A percentile compares a stretch with the other conserved stretches of the same genome.
phyloP scores from a whole-genome alignment of 1,140 invertebrate genomes.

The Sesamia nonagrioides region DNA sequence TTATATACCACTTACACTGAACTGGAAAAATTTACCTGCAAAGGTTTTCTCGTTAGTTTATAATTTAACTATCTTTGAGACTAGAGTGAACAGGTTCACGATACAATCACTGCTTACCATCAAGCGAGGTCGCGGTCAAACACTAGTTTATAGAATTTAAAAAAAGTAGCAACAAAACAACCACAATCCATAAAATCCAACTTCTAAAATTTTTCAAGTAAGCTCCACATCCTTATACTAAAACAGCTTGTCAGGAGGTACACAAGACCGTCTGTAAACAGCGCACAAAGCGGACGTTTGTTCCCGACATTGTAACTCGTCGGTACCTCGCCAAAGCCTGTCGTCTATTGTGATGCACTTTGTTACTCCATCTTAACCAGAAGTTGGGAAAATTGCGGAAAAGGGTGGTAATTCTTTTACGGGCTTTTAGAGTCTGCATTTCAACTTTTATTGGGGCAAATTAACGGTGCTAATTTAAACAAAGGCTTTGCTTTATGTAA shows the following conservation, averaged over 20 bases:
- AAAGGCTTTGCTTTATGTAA: too few species aligned
- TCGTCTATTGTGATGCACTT: slow-evolving; percentile 17
- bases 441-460: too few species aligned
- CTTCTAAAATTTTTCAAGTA: not conserved
- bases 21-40: too few species aligned
- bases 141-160: too few species aligned
- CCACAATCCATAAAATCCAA: not conserved
- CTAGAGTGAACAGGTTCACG: too few species aligned
- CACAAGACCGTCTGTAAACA: not conserved
- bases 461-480: too few species aligned
- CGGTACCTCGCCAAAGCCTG: not conserved
- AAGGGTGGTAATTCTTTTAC: not conserved
- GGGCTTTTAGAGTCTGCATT: not conserved
- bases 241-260: slow-evolving; percentile 3
- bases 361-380: not conserved
- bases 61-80: too few species aligned
- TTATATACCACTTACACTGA: too few species aligned
- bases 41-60: too few species aligned
- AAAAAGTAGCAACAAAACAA: too few species aligned
- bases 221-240: not conserved
- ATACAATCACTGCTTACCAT: too few species aligned
- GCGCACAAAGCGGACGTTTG: slow-evolving; percentile 8
- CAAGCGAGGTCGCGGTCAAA: too few species aligned
- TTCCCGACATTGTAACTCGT: not conserved
- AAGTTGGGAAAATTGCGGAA: not conserved